Conservation (phyloP, 2,113 vertebrate genomes). For the Tragelaphus scriptus region DNA sequence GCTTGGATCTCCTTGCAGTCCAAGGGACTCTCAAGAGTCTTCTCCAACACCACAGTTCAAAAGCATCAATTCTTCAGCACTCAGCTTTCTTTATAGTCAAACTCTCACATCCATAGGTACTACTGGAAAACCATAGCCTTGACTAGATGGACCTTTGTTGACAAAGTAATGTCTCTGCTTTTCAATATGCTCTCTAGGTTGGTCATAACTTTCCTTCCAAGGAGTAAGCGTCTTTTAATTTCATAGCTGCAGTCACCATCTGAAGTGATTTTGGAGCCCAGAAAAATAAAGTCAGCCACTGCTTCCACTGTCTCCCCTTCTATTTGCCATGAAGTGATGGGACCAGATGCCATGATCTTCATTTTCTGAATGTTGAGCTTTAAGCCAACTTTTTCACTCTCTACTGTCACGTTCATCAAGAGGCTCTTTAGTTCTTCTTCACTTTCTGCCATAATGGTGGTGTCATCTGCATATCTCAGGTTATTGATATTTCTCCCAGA, state of each 20-base stretch:
- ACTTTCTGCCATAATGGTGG: background rate
- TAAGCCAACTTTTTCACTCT: background rate
- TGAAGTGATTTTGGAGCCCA: too few species aligned
- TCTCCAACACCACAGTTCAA: background rate
- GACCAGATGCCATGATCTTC: too few species aligned
- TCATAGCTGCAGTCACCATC: too few species aligned
- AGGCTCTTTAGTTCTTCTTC: background rate
- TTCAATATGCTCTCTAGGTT: too few species aligned
- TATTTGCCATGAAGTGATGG: too few species aligned
- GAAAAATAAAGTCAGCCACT: too few species aligned
- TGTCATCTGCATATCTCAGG: background rate
- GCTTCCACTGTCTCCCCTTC: too few species aligned
- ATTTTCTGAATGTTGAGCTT: background rate
- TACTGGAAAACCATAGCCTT: too few species aligned
- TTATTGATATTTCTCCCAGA: background rate
- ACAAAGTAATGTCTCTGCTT: too few species aligned
- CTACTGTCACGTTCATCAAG: background rate
- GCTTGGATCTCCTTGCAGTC: background rate
- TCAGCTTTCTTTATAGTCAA: background rate
- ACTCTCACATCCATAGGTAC: background rate
- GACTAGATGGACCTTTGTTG: too few species aligned
- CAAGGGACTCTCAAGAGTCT: background rate
- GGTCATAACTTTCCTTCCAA: too few species aligned
- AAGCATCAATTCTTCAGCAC: rapidly evolving
- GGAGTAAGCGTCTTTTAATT: too few species aligned